These are phyloP conservation scores for Centropus bengalensis DNA, from an alignment of 2,113 vertebrate species.

Conservation along the genomic window DNA sequence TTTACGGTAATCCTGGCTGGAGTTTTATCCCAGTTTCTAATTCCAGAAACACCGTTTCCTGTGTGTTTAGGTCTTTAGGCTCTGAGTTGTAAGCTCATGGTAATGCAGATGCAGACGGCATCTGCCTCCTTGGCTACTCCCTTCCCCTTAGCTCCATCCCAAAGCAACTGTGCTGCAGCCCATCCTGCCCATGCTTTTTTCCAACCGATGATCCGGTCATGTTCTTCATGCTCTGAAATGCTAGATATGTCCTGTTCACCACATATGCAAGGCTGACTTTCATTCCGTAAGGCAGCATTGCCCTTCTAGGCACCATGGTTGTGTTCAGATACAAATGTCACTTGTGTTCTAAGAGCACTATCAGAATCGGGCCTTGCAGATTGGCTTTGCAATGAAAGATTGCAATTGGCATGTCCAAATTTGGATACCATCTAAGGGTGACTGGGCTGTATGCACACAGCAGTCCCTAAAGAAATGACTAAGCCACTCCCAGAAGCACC, in stretches of 20 bases:
- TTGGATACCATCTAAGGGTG: not conserved
- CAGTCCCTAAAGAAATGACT: not conserved
- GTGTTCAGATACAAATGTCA: not conserved
- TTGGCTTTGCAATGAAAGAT: not conserved
- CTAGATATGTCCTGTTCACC: not conserved
- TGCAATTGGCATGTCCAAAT: not conserved
- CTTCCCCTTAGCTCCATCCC: not conserved
- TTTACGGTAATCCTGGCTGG: not conserved
- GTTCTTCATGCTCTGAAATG: not conserved
- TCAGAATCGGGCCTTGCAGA: not conserved
- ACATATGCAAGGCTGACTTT: not conserved
- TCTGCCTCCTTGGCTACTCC: not conserved
- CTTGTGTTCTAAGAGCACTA: not conserved
- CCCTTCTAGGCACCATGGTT: not conserved
- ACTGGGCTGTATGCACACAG: not conserved
- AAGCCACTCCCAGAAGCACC: not conserved
- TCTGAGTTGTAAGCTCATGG: not conserved
- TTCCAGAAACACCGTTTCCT: not conserved
- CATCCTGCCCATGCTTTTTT: not conserved
- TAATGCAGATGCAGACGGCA: not conserved
- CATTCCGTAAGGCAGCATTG: not conserved
- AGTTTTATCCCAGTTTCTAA: not conserved
- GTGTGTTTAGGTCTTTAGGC: not conserved
- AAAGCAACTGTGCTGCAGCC: not conserved
- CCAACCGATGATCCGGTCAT: fast-evolving